A percentile compares a stretch with the other conserved stretches of the same genome.
These are phyloP conservation scores for Nibea albiflora DNA, from an alignment of 2,113 vertebrate species.

Conservation along the genomic window DNA sequence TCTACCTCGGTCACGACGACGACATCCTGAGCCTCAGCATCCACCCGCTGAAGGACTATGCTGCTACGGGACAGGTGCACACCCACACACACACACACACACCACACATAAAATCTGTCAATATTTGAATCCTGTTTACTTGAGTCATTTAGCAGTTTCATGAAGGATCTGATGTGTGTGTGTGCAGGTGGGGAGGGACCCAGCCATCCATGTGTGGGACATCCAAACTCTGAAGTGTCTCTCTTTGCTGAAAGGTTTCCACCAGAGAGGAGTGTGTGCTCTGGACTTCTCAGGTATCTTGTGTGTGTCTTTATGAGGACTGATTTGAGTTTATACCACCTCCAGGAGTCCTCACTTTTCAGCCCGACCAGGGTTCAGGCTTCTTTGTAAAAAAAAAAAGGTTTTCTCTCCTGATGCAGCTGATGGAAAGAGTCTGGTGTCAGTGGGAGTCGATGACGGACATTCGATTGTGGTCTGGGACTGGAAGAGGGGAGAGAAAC, in stretches of 20 bases:
- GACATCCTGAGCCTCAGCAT: conserved; percentile 94
- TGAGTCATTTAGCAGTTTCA: background rate
- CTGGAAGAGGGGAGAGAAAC: conserved; percentile 97
- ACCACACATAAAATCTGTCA: background rate
- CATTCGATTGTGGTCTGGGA: conserved; percentile 96
- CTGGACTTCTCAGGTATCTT: conserved; percentile 93
- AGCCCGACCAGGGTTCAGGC: background rate
- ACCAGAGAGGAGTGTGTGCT: conserved; percentile 93
- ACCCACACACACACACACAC: conserved; percentile 17
- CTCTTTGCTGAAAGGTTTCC: conserved; percentile 92
- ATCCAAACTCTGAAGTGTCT: conserved; percentile 94
- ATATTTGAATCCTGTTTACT: background rate
- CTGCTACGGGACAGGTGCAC: conserved; percentile 92
- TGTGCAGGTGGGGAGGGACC: conserved; percentile 92
- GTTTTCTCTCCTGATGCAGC: conserved; percentile 76
- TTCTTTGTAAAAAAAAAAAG: no score
- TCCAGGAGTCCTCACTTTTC: no score
- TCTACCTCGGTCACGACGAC: conserved; percentile 96
- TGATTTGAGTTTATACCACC: background rate
- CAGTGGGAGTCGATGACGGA: conserved; percentile 92
- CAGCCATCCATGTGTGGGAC: conserved; percentile 95
- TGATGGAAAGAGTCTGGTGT: conserved; percentile 95
- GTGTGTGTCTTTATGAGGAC: background rate
- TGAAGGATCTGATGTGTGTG: conserved; percentile 2
- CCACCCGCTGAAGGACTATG: conserved; percentile 94